Evolutionary conservation across 2,888 invertebrate species (phyloP).

Genomic region (Erynnis tages): DNA sequence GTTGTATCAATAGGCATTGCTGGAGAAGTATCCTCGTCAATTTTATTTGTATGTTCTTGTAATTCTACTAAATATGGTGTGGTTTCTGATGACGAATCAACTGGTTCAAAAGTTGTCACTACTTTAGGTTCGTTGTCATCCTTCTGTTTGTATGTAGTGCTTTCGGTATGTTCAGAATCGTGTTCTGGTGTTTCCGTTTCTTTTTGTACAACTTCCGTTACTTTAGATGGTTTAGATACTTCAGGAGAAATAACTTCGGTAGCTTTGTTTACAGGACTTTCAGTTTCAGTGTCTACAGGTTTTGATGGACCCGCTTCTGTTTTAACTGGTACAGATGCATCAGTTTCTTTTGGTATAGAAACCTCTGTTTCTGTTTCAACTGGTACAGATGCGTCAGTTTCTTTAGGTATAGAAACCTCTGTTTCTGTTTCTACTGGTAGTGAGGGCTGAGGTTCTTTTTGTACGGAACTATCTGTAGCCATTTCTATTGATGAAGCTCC

Average conservation of each 20-base stretch:
- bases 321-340: neutral
- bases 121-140: conserved; percentile 10
- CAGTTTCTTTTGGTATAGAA: neutral
- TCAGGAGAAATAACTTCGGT: neutral
- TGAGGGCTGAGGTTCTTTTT: neutral
- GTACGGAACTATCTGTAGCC: neutral
- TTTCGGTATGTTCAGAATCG: neutral
- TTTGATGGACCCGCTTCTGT: neutral
- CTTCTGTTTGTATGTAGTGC: conserved; percentile 1
- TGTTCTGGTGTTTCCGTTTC: neutral
- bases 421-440: neutral
- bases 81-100: conserved; percentile 34
- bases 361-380: neutral
- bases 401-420: neutral
- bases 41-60: conserved; percentile 58
- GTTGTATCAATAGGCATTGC: conserved; percentile 34
- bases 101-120: neutral
- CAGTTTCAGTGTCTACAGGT: conserved; percentile 3
- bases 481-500: too few relatives aligned
- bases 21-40: conserved; percentile 40
- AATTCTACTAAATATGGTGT: conserved; percentile 58
- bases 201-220: conserved; percentile 1
- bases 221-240: neutral
- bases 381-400: neutral
- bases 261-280: neutral